Evolutionary conservation across 2,888 invertebrate species (phyloP).

Genomic region (Eumerus sabulonum): DNA sequence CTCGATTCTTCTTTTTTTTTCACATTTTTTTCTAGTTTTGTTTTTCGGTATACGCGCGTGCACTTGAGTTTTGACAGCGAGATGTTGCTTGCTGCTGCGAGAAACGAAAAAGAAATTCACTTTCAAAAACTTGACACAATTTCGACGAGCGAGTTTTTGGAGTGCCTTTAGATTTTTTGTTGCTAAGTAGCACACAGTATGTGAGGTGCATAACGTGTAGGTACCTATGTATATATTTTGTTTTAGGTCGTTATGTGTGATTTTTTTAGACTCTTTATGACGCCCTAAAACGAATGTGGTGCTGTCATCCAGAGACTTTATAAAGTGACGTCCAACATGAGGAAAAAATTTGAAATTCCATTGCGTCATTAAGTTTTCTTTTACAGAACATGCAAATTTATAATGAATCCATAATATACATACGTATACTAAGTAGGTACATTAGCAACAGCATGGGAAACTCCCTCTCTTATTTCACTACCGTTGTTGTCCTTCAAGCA

Average conservation of each 20-base stretch:
- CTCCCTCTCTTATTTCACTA: too few relatives aligned
- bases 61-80: conserved; percentile 54
- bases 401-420: too few relatives aligned
- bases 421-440: too few relatives aligned
- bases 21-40: too few relatives aligned
- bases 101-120: conserved; percentile 66
- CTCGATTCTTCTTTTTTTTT: too few relatives aligned
- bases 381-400: too few relatives aligned
- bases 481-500: conserved; percentile 13
- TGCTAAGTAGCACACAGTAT: too few relatives aligned
- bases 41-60: conserved; percentile 35
- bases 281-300: not conserved
- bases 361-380: too few relatives aligned
- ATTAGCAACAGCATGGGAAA: too few relatives aligned
- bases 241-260: conserved; percentile 6
- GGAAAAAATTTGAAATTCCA: too few relatives aligned
- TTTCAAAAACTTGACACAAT: conserved; percentile 68
- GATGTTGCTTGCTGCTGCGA: conserved; percentile 40
- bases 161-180: conserved; percentile 12
- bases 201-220: conserved; percentile 16
- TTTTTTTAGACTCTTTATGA: conserved; percentile 3
- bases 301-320: too few relatives aligned
- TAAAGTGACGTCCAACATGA: too few relatives aligned
- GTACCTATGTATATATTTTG: conserved; percentile 17
- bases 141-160: conserved; percentile 54